Base-by-base conservation (phyloP, 2,888 invertebrate genomes). In the Conops quadrifasciatus region DNA sequence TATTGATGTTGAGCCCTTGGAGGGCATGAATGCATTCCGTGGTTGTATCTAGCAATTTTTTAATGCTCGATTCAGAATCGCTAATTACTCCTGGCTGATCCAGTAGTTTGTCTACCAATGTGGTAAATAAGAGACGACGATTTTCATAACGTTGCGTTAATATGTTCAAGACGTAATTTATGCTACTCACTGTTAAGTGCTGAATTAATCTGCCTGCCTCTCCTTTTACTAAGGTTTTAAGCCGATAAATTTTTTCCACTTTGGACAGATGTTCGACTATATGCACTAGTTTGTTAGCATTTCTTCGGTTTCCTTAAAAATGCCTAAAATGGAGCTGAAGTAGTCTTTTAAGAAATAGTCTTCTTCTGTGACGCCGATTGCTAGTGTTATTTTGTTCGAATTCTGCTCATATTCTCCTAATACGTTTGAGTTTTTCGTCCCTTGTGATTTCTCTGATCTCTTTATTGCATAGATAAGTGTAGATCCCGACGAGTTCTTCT, bases 91-190 rank as follows among this genome's bases (percentile, higher is more conserved):
- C 36, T 36, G 36, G 36, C 36, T 58, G 58, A 58, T 58, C 58
- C 58, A 58, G 26, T 58, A 58, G 13, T 58, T 58, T 58, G 58
- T 58, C 58, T 58, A 26, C 58, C 26, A 58, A 58, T 58, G 58
- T 58, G 58, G 24, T 58, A 11, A 58, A 58, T 24, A 58, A 26
- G 15, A 58, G 58, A 26, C 58, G 58, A 58, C 58, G 58, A 26
- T 58, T 58, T 58, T 58, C 58, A 26, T 58, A 58, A 13, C 58
- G 58, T 26, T 58, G 58, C 26, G n/a, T 26, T 26, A 58, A 58
- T 26, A 58, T 36, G 13, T 58, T 13, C 19, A 58, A 11, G 24
- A 21, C 58, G 28, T 58, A 58, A 11, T 58, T 58, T 11, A 7
- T 24, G 26, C 28, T 58, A 21, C 26, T 58, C 24, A 58, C 58